Base-by-base conservation (phyloP, 1,140 invertebrate genomes). In the Sarcophaga bullata region DNA sequence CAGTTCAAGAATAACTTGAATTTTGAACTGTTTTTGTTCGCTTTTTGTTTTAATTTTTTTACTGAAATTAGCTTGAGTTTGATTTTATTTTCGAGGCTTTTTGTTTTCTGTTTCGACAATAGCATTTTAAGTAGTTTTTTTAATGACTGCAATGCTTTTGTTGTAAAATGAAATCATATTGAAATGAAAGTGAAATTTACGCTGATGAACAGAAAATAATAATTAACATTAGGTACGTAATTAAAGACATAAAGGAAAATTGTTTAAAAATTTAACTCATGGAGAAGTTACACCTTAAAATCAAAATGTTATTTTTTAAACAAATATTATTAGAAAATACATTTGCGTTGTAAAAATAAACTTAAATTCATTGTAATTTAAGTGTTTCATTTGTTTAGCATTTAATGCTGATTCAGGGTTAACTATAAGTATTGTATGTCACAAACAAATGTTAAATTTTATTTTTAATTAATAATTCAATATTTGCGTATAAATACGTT, bases 1-100 rank as follows among this genome's bases (percentile, higher is more conserved):
- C 62, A 68, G n/a, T 68, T 68, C 62, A 25, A 68, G 62, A 68
- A 25, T 68, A 68, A 68, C 62, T 68, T 68, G 62, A 68, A 68
- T 68, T 68, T 68, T 68, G 62, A 68, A 68, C 62, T 68, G 17
- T 68, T 68, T 58, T 15, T 58, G 25, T 37, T 37, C 25, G 25
- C 25, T 37, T 37, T 37, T 37, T 37, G 25, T 37, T 37, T 37
- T 37, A 37, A 37, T 37, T 4, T 37, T n/a, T 37, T 37, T 37
- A 37, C 25, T 37, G 25, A 37, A 37, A 37, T 37, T 37, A 37
- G 4, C 25, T 37, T 37, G 25, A 37, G 1, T 37, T 37, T 37
- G 25, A 37, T 37, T n/a, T n/a, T 37, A 4, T 37, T 37, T 37
- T 37, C 25, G 25, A 37, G 25, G 4, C 25, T 37, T 37, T 62